These are phyloP conservation scores for Xenopus borealis DNA, from an alignment of 2,113 vertebrate genomes.

Conservation along the genomic window DNA sequence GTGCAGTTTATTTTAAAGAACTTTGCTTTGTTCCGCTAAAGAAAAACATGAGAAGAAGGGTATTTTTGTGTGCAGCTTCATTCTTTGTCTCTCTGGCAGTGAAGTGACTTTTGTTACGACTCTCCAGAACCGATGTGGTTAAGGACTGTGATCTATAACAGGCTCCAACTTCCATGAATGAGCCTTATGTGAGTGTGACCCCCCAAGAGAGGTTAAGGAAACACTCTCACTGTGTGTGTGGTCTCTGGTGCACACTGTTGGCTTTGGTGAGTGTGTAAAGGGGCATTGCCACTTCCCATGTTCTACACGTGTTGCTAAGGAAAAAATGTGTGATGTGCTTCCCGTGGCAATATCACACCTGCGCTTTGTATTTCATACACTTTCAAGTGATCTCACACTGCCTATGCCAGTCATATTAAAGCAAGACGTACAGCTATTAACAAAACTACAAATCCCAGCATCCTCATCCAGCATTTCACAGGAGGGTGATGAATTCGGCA, in stretches of 20 bases:
- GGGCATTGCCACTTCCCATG: background rate
- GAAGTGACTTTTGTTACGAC: background rate
- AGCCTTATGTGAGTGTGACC: constrained; percentile 31
- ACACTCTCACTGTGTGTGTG: constrained; percentile 24
- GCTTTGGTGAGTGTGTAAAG: constrained; percentile 21
- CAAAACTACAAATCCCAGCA: too few species aligned
- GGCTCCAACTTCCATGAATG: constrained; percentile 23
- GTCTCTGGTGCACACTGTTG: constrained; percentile 24
- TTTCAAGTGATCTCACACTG: too few species aligned
- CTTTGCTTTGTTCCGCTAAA: background rate
- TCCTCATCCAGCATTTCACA: too few species aligned
- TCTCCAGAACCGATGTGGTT: constrained; percentile 9
- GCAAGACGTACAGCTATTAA: too few species aligned
- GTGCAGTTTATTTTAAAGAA: too few species aligned
- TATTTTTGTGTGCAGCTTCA: background rate
- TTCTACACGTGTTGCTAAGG: background rate
- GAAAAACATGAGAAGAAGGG: background rate
- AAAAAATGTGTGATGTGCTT: background rate
- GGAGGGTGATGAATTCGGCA: too few species aligned
- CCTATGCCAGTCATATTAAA: too few species aligned
- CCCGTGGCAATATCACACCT: background rate
- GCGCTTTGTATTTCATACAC: too few species aligned
- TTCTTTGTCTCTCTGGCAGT: background rate
- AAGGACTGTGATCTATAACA: constrained; percentile 24
- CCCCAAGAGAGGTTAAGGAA: constrained; percentile 35